Conservation (phyloP, 2,888 invertebrate species). For the Pandemis corylana region DNA sequence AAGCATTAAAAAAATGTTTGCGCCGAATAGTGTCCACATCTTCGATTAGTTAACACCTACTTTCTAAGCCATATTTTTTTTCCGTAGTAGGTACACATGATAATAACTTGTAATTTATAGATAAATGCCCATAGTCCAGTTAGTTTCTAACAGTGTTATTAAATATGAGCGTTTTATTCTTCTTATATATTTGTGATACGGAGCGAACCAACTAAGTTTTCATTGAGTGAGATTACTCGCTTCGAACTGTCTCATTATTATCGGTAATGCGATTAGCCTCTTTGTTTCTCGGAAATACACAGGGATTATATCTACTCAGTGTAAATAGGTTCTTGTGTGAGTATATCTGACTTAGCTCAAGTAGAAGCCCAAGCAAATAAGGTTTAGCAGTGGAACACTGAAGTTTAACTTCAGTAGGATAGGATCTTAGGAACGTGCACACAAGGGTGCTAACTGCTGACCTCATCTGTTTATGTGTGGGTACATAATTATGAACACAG, state of each 20-base stretch:
- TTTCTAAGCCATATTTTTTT: too few relatives aligned
- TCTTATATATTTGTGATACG: neutral
- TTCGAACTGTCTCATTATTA: neutral
- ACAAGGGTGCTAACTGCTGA: neutral
- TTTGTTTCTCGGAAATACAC: slow-evolving; percentile 1
- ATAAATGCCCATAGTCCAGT: neutral
- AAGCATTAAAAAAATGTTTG: too few relatives aligned
- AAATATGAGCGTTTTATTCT: neutral
- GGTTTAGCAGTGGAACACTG: slow-evolving; percentile 6
- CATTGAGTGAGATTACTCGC: slow-evolving; percentile 3
- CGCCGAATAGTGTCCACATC: too few relatives aligned
- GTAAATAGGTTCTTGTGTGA: slow-evolving; percentile 11
- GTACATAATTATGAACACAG: neutral
- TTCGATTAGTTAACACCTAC: too few relatives aligned
- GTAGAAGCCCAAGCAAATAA: slow-evolving; percentile 7
- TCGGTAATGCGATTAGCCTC: slow-evolving; percentile 4
- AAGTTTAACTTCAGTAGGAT: slow-evolving; percentile 10
- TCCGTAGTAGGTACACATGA: too few relatives aligned
- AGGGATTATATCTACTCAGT: slow-evolving; percentile 13
- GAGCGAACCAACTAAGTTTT: neutral
- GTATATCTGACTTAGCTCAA: neutral
- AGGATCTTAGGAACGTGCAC: neutral
- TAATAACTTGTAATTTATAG: neutral
- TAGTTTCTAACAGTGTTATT: neutral
- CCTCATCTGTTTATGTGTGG: neutral